phyloP scores from a whole-genome alignment of 2,888 invertebrate genomes.

The Drosophila quinaria region DNA sequence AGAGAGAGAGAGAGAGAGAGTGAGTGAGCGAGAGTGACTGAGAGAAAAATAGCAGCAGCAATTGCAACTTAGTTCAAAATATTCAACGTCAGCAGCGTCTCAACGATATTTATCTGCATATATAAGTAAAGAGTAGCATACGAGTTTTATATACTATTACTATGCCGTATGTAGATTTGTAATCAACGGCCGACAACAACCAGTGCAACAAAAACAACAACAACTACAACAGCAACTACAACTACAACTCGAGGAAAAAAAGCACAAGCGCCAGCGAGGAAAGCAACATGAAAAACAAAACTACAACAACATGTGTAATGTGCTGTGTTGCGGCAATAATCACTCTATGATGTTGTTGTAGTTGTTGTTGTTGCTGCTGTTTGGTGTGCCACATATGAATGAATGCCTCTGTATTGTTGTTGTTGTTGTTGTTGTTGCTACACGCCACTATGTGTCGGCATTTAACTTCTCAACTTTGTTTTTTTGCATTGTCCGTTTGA shows the following conservation, averaged over 20 bases:
- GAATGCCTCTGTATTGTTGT: constrained; percentile 65
- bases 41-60: not conserved
- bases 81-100: constrained; percentile 60
- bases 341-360: constrained; percentile 53
- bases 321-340: constrained; percentile 81
- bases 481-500: constrained; percentile 63
- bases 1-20: not conserved
- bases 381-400: constrained; percentile 77
- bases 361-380: constrained; percentile 46
- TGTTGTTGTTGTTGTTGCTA: constrained; percentile 55
- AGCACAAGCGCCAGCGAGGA: constrained; percentile 64
- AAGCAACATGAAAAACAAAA: constrained; percentile 54
- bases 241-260: constrained; percentile 21
- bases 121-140: constrained; percentile 58
- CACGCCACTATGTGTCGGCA: constrained; percentile 79
- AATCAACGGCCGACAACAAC: constrained; percentile 69
- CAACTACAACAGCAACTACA: constrained; percentile 25
- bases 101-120: constrained; percentile 73
- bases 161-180: constrained; percentile 68
- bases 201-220: constrained; percentile 31
- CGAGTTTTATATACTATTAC: constrained; percentile 43
- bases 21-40: not conserved
- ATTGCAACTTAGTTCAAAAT: constrained; percentile 33
- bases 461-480: constrained; percentile 81
- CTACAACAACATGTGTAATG: constrained; percentile 74